Evolutionary conservation across 2,888 invertebrate genomes (phyloP).

Genomic region (Drosophila mulleri): DNA sequence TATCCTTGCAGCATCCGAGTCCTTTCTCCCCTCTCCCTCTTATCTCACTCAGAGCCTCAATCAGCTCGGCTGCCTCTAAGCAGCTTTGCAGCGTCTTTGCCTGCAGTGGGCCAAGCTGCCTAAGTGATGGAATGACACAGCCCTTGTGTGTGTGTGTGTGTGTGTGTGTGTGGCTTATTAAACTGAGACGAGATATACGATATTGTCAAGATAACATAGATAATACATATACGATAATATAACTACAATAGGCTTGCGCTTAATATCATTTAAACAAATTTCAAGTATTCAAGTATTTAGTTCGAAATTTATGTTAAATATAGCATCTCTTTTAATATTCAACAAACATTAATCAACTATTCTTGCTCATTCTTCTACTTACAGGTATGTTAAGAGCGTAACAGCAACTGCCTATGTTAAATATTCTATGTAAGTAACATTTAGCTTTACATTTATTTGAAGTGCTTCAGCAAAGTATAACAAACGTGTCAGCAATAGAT

Average conservation of each 20-base stretch:
- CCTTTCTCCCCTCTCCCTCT: slow-evolving; percentile 15
- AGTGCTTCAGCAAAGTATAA: not conserved
- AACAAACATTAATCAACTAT: not conserved
- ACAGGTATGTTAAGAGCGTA: slow-evolving; percentile 49
- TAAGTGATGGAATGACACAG: slow-evolving; percentile 19
- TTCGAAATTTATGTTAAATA: too few species aligned
- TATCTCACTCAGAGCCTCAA: not conserved
- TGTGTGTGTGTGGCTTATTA: slow-evolving; percentile 39
- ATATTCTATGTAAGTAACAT: slow-evolving; percentile 3
- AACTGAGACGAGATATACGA: not conserved
- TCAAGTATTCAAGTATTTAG: not conserved
- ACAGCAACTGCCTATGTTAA: not conserved
- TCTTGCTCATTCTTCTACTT: slow-evolving; percentile 19
- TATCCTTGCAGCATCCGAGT: slow-evolving; percentile 29
- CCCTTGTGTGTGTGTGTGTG: slow-evolving; percentile 31
- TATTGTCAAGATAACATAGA: not conserved
- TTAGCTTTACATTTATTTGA: not conserved
- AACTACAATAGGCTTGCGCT: not conserved
- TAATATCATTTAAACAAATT: not conserved
- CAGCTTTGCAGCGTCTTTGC: slow-evolving; percentile 50
- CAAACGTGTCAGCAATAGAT: not conserved
- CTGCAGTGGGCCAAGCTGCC: slow-evolving; percentile 12
- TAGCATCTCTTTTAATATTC: not conserved
- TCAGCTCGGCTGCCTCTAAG: slow-evolving; percentile 43
- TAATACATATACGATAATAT: not conserved